phyloP scores from a whole-genome alignment of 92 coral and sea anemone species.

The Diadumene lineata region DNA sequence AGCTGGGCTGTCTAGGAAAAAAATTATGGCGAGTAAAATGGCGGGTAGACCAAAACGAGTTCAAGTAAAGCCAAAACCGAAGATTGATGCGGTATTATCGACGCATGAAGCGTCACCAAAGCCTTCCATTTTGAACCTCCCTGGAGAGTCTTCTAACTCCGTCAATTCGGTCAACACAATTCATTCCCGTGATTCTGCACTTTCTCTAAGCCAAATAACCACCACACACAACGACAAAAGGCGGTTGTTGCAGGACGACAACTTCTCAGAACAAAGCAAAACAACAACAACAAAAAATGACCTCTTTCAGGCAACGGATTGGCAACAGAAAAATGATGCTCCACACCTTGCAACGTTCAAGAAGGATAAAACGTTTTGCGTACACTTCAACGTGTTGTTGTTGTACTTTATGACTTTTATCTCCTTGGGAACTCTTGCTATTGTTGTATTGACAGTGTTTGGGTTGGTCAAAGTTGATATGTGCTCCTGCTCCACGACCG shows the following conservation, averaged over 20 bases:
- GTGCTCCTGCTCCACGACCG: slow-evolving; percentile 13
- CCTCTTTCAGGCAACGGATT: not conserved
- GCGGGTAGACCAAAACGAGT: not conserved
- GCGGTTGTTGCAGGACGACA: not conserved
- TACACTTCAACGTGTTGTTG: not conserved
- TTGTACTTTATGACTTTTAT: slow-evolving; percentile 8
- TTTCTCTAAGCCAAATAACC: not conserved
- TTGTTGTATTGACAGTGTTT: not conserved
- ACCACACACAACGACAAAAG: not conserved
- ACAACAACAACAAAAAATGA: not conserved
- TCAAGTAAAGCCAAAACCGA: slow-evolving; percentile 12
- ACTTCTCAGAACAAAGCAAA: not conserved
- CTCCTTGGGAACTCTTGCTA: not conserved
- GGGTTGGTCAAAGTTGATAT: slow-evolving; percentile 14
- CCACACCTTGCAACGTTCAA: not conserved
- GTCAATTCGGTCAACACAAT: not conserved
- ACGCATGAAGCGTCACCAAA: too few species aligned
- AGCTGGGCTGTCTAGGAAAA: not conserved
- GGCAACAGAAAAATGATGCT: not conserved
- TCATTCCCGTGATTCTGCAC: not conserved
- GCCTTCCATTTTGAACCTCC: not conserved
- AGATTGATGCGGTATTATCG: too few species aligned
- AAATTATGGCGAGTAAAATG: not conserved
- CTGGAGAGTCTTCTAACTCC: not conserved
- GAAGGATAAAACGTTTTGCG: not conserved